Conservation (phyloP, 1,140 invertebrate genomes). For the Drosophila persimilis region DNA sequence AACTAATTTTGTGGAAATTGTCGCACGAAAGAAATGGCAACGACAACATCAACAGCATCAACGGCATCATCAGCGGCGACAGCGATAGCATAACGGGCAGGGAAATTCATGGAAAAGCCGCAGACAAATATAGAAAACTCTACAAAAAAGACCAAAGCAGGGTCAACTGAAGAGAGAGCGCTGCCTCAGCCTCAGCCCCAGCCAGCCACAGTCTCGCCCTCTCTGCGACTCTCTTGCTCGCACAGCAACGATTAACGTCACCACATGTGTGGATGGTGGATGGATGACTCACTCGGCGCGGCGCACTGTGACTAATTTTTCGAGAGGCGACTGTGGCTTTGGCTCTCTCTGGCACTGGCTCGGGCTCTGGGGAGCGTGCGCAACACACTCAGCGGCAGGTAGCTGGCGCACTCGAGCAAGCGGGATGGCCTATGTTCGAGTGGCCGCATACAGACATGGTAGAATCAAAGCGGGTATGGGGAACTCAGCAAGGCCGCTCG, state of each 20-base stretch:
- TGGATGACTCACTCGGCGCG: slow-evolving; percentile 48
- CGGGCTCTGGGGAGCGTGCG: slow-evolving; percentile 52
- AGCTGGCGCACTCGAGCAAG: slow-evolving; percentile 6
- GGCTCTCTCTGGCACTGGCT: slow-evolving; percentile 3
- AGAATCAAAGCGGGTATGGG: slow-evolving; percentile 8
- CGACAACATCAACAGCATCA: slow-evolving; percentile 7
- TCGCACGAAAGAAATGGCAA: slow-evolving; percentile 14
- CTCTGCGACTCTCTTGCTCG: slow-evolving; percentile 9
- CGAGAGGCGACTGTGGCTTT: slow-evolving; percentile 36
- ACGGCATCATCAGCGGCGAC: too few relatives aligned
- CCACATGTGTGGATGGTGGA: slow-evolving; percentile 17
- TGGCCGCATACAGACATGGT: slow-evolving; percentile 16
- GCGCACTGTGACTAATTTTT: slow-evolving; percentile 23
- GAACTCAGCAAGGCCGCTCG: slow-evolving; percentile 29
- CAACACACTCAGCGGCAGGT: slow-evolving; percentile 41
- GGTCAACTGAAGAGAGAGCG: slow-evolving; percentile 62
- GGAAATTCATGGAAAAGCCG: slow-evolving; percentile 68
- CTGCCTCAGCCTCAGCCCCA: neutral
- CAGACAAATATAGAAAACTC: slow-evolving; percentile 67
- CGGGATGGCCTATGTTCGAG: slow-evolving; percentile 15
- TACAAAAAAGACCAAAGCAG: slow-evolving; percentile 77
- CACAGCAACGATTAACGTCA: slow-evolving; percentile 51
- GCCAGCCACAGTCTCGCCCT: neutral
- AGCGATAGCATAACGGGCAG: neutral
- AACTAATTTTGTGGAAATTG: slow-evolving; percentile 47